These are phyloP conservation scores for Heteronetta atricapilla DNA, from an alignment of 2,113 vertebrate genomes.

Conservation along the genomic window DNA sequence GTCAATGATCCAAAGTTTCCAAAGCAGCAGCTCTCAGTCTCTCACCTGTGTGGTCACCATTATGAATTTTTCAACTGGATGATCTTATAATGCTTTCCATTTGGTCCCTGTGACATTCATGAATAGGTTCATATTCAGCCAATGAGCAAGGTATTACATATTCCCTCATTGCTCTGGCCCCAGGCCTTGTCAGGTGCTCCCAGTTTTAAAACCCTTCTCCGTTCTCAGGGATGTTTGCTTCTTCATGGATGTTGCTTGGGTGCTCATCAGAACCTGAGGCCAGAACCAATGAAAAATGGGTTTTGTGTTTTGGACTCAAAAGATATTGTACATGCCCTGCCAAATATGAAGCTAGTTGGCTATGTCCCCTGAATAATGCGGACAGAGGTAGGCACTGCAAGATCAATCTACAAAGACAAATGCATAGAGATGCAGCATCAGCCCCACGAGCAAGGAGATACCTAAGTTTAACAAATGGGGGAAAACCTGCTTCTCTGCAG, in stretches of 20 bases:
- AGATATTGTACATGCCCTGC: background rate
- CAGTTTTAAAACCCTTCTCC: background rate
- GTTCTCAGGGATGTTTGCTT: background rate
- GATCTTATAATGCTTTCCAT: background rate
- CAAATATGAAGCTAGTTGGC: background rate
- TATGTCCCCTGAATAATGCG: background rate
- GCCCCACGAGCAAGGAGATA: background rate
- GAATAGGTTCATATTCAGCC: background rate
- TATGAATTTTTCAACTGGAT: background rate
- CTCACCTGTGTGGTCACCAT: background rate
- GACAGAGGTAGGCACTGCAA: background rate
- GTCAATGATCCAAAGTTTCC: background rate
- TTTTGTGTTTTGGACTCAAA: background rate
- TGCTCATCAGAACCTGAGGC: background rate
- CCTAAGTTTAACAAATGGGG: background rate
- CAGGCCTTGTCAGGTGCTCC: rapidly evolving
- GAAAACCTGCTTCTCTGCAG: background rate
- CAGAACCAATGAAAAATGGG: background rate
- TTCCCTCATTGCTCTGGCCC: background rate
- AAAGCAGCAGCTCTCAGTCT: background rate
- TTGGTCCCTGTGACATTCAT: rapidly evolving
- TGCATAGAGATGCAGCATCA: background rate
- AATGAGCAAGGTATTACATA: background rate
- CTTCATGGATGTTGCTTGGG: background rate
- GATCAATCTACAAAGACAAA: background rate